phyloP scores from a whole-genome alignment of 2,113 vertebrate species.

The mouse (Mus musculus) region GRCm39 chr1:73476501-73477000 shows the following conservation, averaged over 20 bases:
- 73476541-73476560: not conserved
- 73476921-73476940: slow-evolving; percentile 56
- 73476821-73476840: slow-evolving; percentile 6
- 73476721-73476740: not conserved
- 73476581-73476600: not conserved
- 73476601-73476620: not conserved
- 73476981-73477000: not conserved
- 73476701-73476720: not conserved
- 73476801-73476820: slow-evolving; percentile 39
- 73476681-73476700: not conserved
- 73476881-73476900: too few species aligned
- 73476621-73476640: not conserved
- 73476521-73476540: slow-evolving; percentile 13
- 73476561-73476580: not conserved
- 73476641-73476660: not conserved
- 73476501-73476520: not conserved
- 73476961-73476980: not conserved
- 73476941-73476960: not conserved
- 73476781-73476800: not conserved
- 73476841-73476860: not conserved
- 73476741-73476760: not conserved
- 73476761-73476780: not conserved
- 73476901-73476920: not conserved
- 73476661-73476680: not conserved
- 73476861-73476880: too few species aligned